Conservation (phyloP, 2,888 invertebrate genomes). For the Teleiodes luculella region DNA sequence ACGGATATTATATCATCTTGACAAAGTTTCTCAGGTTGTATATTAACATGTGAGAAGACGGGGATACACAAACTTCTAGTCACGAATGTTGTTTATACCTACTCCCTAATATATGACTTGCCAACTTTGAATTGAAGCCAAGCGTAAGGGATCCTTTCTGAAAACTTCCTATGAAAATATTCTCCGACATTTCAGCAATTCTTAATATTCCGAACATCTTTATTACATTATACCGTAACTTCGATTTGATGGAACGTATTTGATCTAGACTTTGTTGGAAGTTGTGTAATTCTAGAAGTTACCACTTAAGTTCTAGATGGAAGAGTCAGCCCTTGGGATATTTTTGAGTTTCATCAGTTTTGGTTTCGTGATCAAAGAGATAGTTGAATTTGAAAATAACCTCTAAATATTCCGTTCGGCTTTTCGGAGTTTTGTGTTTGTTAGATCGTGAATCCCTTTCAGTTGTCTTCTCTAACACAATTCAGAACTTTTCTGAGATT, state of each 20-base stretch:
- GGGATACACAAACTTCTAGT: slow-evolving; percentile 12
- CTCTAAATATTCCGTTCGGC: background rate
- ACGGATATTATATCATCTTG: background rate
- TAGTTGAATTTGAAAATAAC: background rate
- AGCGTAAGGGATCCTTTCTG: slow-evolving; percentile 12
- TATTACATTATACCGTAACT: background rate
- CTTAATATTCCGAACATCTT: background rate
- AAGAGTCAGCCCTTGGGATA: background rate
- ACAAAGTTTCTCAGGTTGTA: slow-evolving; percentile 9
- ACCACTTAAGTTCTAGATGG: too few species aligned
- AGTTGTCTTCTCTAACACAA: background rate
- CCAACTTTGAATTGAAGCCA: slow-evolving; percentile 19
- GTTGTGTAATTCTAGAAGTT: background rate
- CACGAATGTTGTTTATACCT: slow-evolving; percentile 17
- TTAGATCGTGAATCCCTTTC: background rate
- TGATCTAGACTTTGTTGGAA: background rate
- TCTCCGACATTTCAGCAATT: background rate
- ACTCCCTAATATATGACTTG: slow-evolving; percentile 12
- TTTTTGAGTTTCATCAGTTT: background rate
- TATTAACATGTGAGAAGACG: background rate
- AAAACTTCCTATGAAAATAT: slow-evolving; percentile 12
- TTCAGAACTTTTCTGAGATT: background rate
- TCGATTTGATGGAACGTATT: background rate
- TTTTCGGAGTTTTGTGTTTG: background rate
- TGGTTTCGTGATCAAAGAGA: background rate